Base-by-base conservation (phyloP, 1,140 invertebrate species). In the Aphelinus atriplicis region DNA sequence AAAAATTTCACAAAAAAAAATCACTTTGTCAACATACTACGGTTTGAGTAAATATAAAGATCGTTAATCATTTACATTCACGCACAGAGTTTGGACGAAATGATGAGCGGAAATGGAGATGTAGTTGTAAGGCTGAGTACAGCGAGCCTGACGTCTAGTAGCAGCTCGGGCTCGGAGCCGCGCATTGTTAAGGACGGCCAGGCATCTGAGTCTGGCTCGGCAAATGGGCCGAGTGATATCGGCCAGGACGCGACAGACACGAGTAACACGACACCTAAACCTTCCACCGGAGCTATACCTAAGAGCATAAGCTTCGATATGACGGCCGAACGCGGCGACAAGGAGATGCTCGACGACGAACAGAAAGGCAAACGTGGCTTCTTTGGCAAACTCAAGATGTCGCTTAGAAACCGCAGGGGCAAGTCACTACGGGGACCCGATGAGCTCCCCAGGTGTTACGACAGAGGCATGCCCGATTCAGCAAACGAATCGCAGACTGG, bases 251-350 rank as follows among this genome's bases (percentile, higher is more conserved):
- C 75, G 43, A 79, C 79, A 51, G 84, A 85, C 64, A 78, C 10
- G 42, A 43, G 9, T 60, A 53, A 76, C 51, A 42, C 84, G 5
- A 94, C 93, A 82, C 88, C 89, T 0, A 88, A 82, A 9, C 88
- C 89, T 9, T 93, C 93, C 0, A 95, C 94, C 0, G 95, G 95
- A 4, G 94, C 95, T 1, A 96, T 96, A 82, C 95, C 95, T 5
- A 97, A 97, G 86, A 96, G 95, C 80, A 96, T 97, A 77, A 96
- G 94, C 81, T 97, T 96, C 82, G 95, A 97, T 88, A 95, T 95
- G 84, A 95, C 94, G 3, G 95, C 95, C 1, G 94, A 96, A 81
- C 93, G 95, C 76, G 91, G 92, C 2, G 93, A 94, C 79, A 92
- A 92, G 80, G 89, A 91, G 77, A 65, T 87, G 9, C 75, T 89